Evolutionary conservation across 2,113 vertebrate species (phyloP).

Genomic region (Burhinus bistriatus): DNA sequence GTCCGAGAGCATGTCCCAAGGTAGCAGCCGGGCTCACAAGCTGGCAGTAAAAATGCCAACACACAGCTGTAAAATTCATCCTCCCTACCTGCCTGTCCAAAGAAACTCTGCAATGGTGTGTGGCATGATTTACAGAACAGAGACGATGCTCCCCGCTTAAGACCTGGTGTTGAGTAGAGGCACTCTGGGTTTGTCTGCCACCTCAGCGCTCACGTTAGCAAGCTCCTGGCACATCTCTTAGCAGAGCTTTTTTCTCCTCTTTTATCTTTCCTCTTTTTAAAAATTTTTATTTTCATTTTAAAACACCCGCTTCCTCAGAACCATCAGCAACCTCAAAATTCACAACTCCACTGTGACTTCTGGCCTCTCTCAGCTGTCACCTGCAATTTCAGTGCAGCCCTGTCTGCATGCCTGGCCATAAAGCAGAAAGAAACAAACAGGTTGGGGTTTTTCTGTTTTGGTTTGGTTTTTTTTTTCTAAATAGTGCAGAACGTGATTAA

Average conservation of each 20-base stretch:
- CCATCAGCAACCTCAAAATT: not conserved
- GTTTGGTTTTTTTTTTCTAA: not conserved
- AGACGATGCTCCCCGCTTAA: accelerated
- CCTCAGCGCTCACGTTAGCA: accelerated
- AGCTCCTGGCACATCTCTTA: not conserved
- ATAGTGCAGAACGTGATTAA: not conserved
- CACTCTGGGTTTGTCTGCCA: not conserved
- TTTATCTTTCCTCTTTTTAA: not conserved
- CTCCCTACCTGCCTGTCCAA: not conserved
- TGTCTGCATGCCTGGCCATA: not conserved
- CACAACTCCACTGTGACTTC: not conserved
- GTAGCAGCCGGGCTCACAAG: accelerated
- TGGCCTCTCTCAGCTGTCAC: not conserved
- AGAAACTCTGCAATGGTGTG: accelerated
- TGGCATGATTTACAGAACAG: not conserved
- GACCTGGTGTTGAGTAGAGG: not conserved
- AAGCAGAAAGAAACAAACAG: not conserved
- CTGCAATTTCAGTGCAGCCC: not conserved
- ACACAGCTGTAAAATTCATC: accelerated
- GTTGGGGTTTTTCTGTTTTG: not conserved
- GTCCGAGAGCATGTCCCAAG: not conserved
- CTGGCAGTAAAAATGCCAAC: not conserved
- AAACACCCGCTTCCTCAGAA: not conserved
- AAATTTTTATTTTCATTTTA: not conserved
- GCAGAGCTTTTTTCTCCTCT: not conserved